phyloP scores from a whole-genome alignment of 2,113 vertebrate species.

The Hemicordylus capensis region DNA sequence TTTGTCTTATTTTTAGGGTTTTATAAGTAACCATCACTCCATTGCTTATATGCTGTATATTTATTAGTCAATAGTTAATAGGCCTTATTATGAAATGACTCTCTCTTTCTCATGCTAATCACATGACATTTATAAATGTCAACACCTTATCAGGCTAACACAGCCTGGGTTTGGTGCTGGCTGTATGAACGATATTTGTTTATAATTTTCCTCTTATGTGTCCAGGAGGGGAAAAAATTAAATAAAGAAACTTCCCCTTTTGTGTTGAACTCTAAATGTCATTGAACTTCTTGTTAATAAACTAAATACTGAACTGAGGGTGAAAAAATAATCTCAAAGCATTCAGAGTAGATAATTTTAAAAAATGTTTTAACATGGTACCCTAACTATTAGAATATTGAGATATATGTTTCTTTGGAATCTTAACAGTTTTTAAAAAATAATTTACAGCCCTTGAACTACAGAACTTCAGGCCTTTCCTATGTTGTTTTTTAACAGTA shows the following conservation, averaged over 20 bases:
- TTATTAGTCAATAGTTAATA: slow-evolving; percentile 66
- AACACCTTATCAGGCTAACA: slow-evolving; percentile 68
- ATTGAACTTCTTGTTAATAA: slow-evolving; percentile 56
- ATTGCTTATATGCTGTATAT: slow-evolving; percentile 41
- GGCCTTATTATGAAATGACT: slow-evolving; percentile 55
- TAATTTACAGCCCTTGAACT: slow-evolving; percentile 45
- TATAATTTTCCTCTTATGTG: not conserved
- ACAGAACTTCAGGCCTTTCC: slow-evolving; percentile 44
- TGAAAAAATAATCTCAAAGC: slow-evolving; percentile 29
- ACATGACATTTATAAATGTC: slow-evolving; percentile 74
- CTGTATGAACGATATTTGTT: slow-evolving; percentile 46
- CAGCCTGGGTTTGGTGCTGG: slow-evolving; percentile 53
- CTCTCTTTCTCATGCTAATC: slow-evolving; percentile 74
- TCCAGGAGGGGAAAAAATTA: slow-evolving; percentile 22
- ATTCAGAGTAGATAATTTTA: slow-evolving; percentile 54
- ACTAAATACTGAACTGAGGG: slow-evolving; percentile 44
- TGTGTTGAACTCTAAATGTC: not conserved
- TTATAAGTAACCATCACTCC: not conserved
- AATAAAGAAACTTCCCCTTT: slow-evolving; percentile 1
- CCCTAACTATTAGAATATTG: slow-evolving; percentile 37
- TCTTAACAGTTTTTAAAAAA: slow-evolving; percentile 60
- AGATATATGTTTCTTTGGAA: slow-evolving; percentile 51
- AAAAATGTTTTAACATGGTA: slow-evolving; percentile 46
- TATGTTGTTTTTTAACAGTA: slow-evolving; percentile 19
- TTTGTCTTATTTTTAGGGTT: slow-evolving; percentile 14